Conservation (phyloP, 2,113 vertebrate species). For the crab-eating macaque (Macaca fascicularis) region DNA sequence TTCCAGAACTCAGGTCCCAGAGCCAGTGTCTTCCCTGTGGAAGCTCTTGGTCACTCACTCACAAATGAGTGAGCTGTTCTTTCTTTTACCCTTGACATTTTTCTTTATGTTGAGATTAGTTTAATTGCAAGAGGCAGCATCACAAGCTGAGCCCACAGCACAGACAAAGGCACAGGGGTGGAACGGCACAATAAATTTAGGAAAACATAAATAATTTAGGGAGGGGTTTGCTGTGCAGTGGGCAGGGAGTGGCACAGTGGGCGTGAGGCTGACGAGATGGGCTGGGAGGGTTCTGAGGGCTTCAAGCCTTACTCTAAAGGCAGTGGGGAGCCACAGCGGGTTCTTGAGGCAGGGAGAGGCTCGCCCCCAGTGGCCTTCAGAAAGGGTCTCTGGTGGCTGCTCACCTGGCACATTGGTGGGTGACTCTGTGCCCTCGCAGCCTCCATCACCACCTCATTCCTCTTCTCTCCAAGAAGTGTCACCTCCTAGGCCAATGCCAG, state of each 20-base stretch:
- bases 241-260: background rate
- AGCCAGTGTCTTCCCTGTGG: fast-evolving
- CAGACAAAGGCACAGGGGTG: background rate
- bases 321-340: fast-evolving
- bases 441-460: background rate
- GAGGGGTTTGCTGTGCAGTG: fast-evolving
- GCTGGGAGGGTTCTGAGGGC: too few species aligned
- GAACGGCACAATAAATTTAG: fast-evolving
- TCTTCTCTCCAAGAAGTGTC: background rate
- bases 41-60: background rate
- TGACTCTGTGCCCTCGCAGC: background rate
- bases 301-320: background rate
- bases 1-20: fast-evolving
- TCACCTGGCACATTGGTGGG: background rate
- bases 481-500: background rate
- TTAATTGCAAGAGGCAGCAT: fast-evolving
- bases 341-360: background rate
- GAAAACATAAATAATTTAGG: fast-evolving
- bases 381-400: background rate
- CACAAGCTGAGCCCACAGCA: background rate
- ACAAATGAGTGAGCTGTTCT: background rate
- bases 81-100: background rate
- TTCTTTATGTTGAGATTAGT: background rate
- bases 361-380: background rate
- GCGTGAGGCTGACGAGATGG: fast-evolving